Percentiles rank a stretch among this genome's conserved stretches.
Evolutionary conservation across 2,797 vertebrate genomes (phyloP).

Genomic region (Pangasius larnaudii): DNA sequence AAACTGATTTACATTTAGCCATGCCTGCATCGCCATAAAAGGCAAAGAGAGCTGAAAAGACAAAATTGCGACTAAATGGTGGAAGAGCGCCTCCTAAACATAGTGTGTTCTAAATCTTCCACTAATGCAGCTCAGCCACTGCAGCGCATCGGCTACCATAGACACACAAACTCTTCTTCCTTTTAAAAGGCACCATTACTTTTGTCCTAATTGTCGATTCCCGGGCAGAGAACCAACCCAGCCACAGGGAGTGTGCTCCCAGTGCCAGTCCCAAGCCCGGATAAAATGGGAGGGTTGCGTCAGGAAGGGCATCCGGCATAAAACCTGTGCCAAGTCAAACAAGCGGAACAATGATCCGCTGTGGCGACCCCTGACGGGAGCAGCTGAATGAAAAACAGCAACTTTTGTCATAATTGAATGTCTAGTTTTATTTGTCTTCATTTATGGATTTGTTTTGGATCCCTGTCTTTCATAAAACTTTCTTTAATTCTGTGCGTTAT

Average conservation of each 20-base stretch:
- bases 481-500: neutral
- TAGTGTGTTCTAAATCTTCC: too few species aligned
- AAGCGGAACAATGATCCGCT: too few species aligned
- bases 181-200: neutral
- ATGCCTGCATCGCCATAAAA: neutral
- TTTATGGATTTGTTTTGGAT: neutral
- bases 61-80: neutral
- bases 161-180: neutral
- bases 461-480: neutral
- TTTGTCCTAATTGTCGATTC: neutral
- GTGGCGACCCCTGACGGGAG: too few species aligned
- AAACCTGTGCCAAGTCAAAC: too few species aligned
- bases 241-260: too few species aligned
- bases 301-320: too few species aligned
- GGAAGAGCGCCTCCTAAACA: neutral
- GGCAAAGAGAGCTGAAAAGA: neutral
- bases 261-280: too few species aligned
- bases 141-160: neutral
- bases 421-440: neutral
- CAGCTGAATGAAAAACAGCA: too few species aligned
- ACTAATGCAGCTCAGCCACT: neutral
- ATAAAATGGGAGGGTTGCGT: too few species aligned
- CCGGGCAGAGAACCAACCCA: too few species aligned
- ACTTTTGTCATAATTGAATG: neutral
- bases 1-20: neutral